Percentiles rank a stretch among this genome's conserved stretches.
These are phyloP conservation scores for Gibbula magus DNA, from an alignment of 2,888 invertebrate genomes.

Conservation along the genomic window DNA sequence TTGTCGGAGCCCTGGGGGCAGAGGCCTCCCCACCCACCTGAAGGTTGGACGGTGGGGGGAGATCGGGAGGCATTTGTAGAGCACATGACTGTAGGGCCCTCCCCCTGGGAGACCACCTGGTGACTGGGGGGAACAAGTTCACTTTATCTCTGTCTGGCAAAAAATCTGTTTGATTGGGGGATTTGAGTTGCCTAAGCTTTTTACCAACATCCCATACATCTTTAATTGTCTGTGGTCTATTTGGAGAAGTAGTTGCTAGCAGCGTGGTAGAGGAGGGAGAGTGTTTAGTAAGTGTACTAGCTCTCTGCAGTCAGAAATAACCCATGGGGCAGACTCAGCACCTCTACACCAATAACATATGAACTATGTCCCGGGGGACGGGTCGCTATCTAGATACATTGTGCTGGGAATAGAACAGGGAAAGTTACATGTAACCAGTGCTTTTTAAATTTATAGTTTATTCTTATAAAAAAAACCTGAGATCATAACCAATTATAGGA, in stretches of 20 bases:
- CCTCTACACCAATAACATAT: too few species aligned
- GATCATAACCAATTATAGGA: too few species aligned
- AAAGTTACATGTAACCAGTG: too few species aligned
- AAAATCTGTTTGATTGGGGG: not conserved
- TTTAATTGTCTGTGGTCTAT: slow-evolving; percentile 10
- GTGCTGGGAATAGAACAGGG: too few species aligned
- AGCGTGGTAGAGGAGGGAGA: too few species aligned
- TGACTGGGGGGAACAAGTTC: slow-evolving; percentile 17
- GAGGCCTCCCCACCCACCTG: not conserved
- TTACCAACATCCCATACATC: not conserved
- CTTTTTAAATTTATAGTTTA: too few species aligned
- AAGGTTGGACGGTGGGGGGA: not conserved
- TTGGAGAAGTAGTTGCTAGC: not conserved
- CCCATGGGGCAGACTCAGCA: too few species aligned
- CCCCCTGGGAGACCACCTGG: slow-evolving; percentile 11
- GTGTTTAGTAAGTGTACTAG: too few species aligned
- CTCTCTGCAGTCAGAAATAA: too few species aligned
- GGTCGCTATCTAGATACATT: too few species aligned
- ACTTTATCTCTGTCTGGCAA: not conserved
- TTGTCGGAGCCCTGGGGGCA: not conserved
- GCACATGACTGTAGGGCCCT: not conserved
- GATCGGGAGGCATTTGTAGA: not conserved
- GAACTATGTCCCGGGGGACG: too few species aligned
- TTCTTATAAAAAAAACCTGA: too few species aligned
- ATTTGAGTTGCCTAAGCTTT: not conserved